A percentile compares a stretch with the other conserved stretches of the same genome.
Evolutionary conservation across 2,113 vertebrate genomes (phyloP).

Genomic region (Scartelaos histophorus): DNA sequence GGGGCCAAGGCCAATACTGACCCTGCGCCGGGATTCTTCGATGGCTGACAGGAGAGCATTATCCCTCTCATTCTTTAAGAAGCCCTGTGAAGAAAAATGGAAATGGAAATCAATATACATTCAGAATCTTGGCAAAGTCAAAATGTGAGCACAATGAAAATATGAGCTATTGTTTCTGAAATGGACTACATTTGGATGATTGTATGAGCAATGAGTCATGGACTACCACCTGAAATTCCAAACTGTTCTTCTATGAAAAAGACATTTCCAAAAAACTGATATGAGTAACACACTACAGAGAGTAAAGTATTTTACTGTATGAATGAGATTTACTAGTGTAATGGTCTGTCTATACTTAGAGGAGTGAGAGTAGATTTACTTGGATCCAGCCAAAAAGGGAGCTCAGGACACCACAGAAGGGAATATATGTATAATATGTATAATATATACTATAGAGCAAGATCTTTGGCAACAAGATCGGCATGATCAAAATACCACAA

Average conservation of each 20-base stretch:
- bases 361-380: constrained; percentile 56
- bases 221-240: too few species aligned
- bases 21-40: constrained; percentile 95
- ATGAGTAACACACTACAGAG: too few species aligned
- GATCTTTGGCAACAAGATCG: not conserved
- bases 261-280: too few species aligned
- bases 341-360: constrained; percentile 30
- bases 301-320: too few species aligned
- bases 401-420: constrained; percentile 46
- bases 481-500: too few species aligned
- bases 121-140: not conserved
- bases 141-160: not conserved
- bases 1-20: constrained; percentile 71
- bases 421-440: not conserved
- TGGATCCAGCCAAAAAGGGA: constrained; percentile 52
- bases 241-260: too few species aligned
- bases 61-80: constrained; percentile 97
- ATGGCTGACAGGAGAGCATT: constrained; percentile 95
- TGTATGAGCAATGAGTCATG: too few species aligned
- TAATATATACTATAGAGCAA: constrained; percentile 10
- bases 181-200: too few species aligned
- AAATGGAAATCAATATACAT: not conserved
- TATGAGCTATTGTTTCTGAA: too few species aligned
- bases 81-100: constrained; percentile 80
- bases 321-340: too few species aligned